Percentiles rank a stretch among this genome's conserved stretches.
phyloP scores from a whole-genome alignment of 2,888 invertebrate species.

The Amitus sp. region DNA sequence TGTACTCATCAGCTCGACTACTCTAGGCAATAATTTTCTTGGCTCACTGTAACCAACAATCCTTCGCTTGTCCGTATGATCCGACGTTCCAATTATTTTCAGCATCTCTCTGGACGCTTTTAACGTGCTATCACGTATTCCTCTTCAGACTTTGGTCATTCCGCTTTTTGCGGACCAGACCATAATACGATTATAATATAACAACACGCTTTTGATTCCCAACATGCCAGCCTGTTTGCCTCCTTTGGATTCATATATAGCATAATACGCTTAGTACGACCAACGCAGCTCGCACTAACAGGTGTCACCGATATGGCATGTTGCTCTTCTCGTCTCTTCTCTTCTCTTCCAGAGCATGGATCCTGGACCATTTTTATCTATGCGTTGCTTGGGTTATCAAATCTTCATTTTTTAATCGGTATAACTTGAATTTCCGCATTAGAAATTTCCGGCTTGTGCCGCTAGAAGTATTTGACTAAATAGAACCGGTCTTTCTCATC shows the following conservation, averaged over 20 bases:
- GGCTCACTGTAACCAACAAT: background rate
- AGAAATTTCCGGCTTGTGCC: too few relatives aligned
- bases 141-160: conserved; percentile 1
- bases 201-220: conserved; percentile 60
- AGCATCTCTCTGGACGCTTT: background rate
- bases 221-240: conserved; percentile 42
- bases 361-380: too few relatives aligned
- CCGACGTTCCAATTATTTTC: conserved; percentile 1
- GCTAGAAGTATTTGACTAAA: too few relatives aligned
- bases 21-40: too few relatives aligned
- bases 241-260: conserved; percentile 18
- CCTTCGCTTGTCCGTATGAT: background rate
- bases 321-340: conserved; percentile 47
- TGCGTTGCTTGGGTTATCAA: too few relatives aligned
- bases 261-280: conserved; percentile 20
- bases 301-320: conserved; percentile 64
- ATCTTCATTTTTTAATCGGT: too few relatives aligned
- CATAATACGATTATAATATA: conserved; percentile 61
- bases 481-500: too few relatives aligned
- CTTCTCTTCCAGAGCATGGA: too few relatives aligned
- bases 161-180: conserved; percentile 36
- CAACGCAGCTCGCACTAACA: conserved; percentile 52
- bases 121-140: background rate
- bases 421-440: too few relatives aligned
- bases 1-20: too few relatives aligned